Percentiles rank a stretch among this genome's conserved stretches.
Evolutionary conservation across 2,113 vertebrate genomes (phyloP).

Genomic region (Rhinogobius similis): DNA sequence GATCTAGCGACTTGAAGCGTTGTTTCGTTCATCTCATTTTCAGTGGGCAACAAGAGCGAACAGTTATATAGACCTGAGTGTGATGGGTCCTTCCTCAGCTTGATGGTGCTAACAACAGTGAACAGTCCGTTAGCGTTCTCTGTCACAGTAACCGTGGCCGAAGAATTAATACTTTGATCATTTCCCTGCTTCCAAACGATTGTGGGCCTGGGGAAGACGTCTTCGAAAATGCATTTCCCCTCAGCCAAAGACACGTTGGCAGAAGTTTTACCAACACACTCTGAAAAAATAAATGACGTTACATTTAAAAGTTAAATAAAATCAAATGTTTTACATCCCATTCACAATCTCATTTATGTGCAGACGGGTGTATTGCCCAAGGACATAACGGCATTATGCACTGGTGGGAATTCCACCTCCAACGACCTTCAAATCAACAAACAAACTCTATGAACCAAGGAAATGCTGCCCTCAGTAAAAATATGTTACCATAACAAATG

Average conservation of each 20-base stretch:
- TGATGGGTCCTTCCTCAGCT: background rate
- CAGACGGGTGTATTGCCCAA: too few relatives aligned
- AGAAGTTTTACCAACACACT: background rate
- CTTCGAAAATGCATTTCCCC: conserved; percentile 35
- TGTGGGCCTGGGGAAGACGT: conserved; percentile 23
- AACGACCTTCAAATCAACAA: too few relatives aligned
- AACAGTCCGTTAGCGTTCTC: background rate
- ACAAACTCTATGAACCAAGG: too few relatives aligned
- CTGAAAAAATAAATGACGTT: conserved; percentile 24
- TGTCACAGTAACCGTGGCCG: fast-evolving
- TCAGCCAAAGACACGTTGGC: fast-evolving
- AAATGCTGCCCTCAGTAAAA: too few relatives aligned
- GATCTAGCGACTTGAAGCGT: fast-evolving
- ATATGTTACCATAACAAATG: too few relatives aligned
- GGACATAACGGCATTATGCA: too few relatives aligned
- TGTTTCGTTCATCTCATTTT: fast-evolving
- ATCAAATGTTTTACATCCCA: too few relatives aligned
- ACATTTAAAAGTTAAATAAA: background rate
- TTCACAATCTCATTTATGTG: too few relatives aligned
- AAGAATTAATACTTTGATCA: background rate
- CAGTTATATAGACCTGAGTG: background rate
- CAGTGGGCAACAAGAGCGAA: conserved; percentile 25
- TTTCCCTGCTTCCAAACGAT: background rate
- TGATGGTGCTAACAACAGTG: conserved; percentile 16
- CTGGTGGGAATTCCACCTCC: too few relatives aligned